Evolutionary conservation across 2,888 invertebrate species (phyloP), one percentile per base, ranked within the genome.

Genomic region (Xestia c-nigrum): DNA sequence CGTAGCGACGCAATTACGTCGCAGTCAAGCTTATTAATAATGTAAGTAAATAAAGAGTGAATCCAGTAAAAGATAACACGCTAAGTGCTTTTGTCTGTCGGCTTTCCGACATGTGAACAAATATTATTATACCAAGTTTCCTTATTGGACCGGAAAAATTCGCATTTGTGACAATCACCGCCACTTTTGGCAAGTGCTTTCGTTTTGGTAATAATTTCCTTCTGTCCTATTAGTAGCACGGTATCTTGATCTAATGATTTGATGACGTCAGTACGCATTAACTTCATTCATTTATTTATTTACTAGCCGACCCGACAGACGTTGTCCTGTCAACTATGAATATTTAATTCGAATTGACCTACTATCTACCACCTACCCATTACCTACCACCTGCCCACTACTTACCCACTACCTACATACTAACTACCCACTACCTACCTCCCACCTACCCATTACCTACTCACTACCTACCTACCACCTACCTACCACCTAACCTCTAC

Each of bases 41-140:
- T 76, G 55, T 63, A 47, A 72, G 71, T 81, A 84, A 74, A 83
- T 73, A 76, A 76, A 72, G 71, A 80, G 24, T 38, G 81, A 78
- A 77, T 68, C 70, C 72, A 72, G 77, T 73, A 65, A 83, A 87
- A 82, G 80, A 74, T 80, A 81, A 80, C 77, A 65, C 40, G 74
- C 84, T 89, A 89, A 90, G 89, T 90, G 89, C 81, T 84, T 87
- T 89, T 88, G 88, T 88, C 82, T 87, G 90, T 90, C 79, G 74
- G 73, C 77, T 84, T 86, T 84, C 83, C 85, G 83, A 87, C 85
- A 86, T 83, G 81, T 86, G 87, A 88, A 90, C 88, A 90, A 91
- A 91, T 89, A 90, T 91, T 88, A 87, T 88, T 88, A 74, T 78
- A 74, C 77, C 80, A 67, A 74, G 70, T 84, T 84, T 81, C 81